Percentiles rank a stretch among this genome's conserved stretches.
Conservation (phyloP, 2,888 invertebrate species). For the Drosophila testacea region DNA sequence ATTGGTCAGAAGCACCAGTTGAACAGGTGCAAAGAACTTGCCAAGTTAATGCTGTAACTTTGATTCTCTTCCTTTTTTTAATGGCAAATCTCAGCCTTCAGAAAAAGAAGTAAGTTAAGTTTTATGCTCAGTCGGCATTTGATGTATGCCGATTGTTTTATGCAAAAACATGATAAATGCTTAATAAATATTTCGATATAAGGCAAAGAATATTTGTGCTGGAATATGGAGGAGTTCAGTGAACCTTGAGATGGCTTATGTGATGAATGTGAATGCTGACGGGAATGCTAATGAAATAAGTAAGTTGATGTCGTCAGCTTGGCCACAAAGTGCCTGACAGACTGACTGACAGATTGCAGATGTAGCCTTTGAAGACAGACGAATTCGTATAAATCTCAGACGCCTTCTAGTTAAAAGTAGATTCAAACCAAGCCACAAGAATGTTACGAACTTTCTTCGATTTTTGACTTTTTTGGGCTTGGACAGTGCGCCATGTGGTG, state of each 20-base stretch:
- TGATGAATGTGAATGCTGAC: conserved; percentile 17
- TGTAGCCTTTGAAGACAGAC: conserved; percentile 15
- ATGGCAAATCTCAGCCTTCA: neutral
- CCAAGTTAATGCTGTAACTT: neutral
- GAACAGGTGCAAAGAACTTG: conserved; percentile 28
- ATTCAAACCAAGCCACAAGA: conserved; percentile 15
- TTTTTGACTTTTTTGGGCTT: neutral
- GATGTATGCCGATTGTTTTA: neutral
- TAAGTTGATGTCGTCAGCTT: conserved; percentile 20
- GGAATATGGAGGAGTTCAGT: neutral
- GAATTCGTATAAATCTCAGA: conserved; percentile 35
- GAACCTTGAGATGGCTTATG: conserved; percentile 1
- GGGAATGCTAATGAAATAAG: conserved; percentile 37
- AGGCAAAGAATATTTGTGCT: neutral
- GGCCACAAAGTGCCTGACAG: conserved; percentile 35
- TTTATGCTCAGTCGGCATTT: neutral
- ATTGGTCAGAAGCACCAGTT: neutral
- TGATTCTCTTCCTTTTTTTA: neutral
- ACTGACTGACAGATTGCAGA: conserved; percentile 40
- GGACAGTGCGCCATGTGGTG: conserved; percentile 22
- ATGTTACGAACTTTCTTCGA: conserved; percentile 1
- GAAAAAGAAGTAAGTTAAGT: neutral
- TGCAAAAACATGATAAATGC: conserved; percentile 1
- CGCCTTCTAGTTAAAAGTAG: conserved; percentile 27
- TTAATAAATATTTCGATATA: conserved; percentile 3